These are phyloP conservation scores for Tokudaia muenninki DNA, from an alignment of 2,797 vertebrate species.

Conservation along the genomic window DNA sequence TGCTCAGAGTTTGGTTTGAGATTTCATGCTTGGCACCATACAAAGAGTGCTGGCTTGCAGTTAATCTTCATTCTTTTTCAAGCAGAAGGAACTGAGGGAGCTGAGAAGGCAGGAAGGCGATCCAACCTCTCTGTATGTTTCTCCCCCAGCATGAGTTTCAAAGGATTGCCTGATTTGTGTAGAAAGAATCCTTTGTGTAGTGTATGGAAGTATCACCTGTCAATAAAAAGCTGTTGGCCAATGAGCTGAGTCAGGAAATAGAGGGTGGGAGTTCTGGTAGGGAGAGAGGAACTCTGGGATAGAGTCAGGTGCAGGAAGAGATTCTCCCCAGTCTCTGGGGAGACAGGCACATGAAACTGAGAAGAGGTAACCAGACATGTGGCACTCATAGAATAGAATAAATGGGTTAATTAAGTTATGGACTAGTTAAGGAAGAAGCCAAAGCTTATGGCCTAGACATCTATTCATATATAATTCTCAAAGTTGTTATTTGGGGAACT, in stretches of 20 bases:
- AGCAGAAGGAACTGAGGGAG: neutral
- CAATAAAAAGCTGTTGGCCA: neutral
- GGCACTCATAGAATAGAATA: neutral
- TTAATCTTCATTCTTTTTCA: neutral
- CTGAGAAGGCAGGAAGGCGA: neutral
- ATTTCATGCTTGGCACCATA: neutral
- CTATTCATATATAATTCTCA: neutral
- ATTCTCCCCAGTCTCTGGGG: neutral
- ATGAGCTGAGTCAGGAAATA: neutral
- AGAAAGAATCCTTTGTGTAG: neutral
- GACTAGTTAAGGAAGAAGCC: neutral
- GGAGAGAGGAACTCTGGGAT: neutral
- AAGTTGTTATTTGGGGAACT: neutral
- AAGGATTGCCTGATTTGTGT: neutral
- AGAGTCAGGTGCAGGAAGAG: neutral
- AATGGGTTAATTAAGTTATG: neutral
- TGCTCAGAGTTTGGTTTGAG: neutral
- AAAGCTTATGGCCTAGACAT: neutral
- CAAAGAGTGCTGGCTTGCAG: neutral
- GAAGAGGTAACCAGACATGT: neutral
- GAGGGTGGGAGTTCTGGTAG: neutral
- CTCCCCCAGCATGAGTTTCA: neutral
- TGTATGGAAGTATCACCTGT: neutral
- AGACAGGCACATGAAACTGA: neutral
- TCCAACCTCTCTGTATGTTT: neutral